These are phyloP conservation scores for Epinotia ramella DNA, from an alignment of 2,888 invertebrate species.

Conservation along the genomic window DNA sequence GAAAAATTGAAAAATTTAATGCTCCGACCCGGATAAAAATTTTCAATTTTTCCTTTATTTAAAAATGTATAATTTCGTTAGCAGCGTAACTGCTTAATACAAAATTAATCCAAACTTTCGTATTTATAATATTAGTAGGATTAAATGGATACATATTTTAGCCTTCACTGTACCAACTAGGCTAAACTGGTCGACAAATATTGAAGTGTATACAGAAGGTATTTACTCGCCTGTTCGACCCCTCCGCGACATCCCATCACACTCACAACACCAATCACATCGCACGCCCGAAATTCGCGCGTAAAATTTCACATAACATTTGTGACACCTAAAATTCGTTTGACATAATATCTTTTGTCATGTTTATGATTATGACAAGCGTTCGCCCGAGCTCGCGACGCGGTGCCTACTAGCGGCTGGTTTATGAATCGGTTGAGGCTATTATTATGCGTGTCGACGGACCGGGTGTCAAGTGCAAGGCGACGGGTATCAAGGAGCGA, in stretches of 20 bases:
- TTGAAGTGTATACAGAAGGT: not conserved
- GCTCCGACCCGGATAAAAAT: no score
- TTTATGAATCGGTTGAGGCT: constrained; percentile 79
- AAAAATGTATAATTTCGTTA: no score
- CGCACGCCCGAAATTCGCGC: not conserved
- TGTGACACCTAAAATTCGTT: not conserved
- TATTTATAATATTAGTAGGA: no score
- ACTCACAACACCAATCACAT: not conserved
- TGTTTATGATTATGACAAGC: constrained; percentile 52
- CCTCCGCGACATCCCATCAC: constrained; percentile 64
- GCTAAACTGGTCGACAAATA: no score
- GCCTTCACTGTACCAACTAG: no score
- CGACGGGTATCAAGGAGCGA: constrained; percentile 44
- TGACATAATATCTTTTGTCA: not conserved
- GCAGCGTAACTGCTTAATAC: no score
- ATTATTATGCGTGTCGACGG: constrained; percentile 83
- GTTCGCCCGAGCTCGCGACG: constrained; percentile 65
- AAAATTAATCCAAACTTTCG: no score
- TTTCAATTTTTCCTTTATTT: no score
- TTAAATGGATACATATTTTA: no score
- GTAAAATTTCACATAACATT: constrained; percentile 3
- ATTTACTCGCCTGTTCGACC: constrained; percentile 62
- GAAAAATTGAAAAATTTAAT: no score
- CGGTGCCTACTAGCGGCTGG: constrained; percentile 65
- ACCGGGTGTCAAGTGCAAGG: constrained; percentile 83